Conservation (phyloP, 2,888 invertebrate species). For the Drosophila monieri region DNA sequence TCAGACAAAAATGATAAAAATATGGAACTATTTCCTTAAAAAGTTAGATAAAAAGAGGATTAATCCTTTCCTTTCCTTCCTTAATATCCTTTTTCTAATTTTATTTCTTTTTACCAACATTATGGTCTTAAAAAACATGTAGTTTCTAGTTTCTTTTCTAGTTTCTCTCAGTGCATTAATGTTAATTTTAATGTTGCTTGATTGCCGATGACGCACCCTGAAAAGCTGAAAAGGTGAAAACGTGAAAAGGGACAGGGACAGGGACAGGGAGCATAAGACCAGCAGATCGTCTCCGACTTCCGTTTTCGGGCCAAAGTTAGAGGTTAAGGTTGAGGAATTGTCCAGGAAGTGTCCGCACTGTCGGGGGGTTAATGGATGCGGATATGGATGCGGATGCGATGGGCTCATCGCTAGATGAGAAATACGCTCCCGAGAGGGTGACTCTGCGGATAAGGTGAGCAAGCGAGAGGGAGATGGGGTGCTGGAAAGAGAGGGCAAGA, state of each 20-base stretch:
- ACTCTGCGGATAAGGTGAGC: neutral
- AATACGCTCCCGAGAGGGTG: neutral
- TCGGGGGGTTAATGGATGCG: slow-evolving; percentile 37
- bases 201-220: slow-evolving; percentile 47
- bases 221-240: slow-evolving; percentile 40
- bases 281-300: slow-evolving; percentile 62
- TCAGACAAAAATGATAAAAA: too few relatives aligned
- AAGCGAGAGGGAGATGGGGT: neutral
- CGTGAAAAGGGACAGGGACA: slow-evolving; percentile 5
- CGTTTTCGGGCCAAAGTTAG: slow-evolving; percentile 63
- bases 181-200: slow-evolving; percentile 32
- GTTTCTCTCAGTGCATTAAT: slow-evolving; percentile 16
- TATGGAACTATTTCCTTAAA: too few relatives aligned
- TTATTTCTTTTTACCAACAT: too few relatives aligned
- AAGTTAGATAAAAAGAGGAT: too few relatives aligned
- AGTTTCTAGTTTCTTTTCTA: too few relatives aligned
- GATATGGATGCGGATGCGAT: neutral
- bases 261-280: slow-evolving; percentile 29
- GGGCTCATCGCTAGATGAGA: slow-evolving; percentile 13
- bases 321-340: slow-evolving; percentile 65
- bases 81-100: too few relatives aligned
- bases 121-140: too few relatives aligned
- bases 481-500: slow-evolving; percentile 17
- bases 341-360: slow-evolving; percentile 37
- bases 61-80: too few relatives aligned